These are phyloP conservation scores for Andrena fulva DNA, from an alignment of 2,888 invertebrate species.

Conservation along the genomic window DNA sequence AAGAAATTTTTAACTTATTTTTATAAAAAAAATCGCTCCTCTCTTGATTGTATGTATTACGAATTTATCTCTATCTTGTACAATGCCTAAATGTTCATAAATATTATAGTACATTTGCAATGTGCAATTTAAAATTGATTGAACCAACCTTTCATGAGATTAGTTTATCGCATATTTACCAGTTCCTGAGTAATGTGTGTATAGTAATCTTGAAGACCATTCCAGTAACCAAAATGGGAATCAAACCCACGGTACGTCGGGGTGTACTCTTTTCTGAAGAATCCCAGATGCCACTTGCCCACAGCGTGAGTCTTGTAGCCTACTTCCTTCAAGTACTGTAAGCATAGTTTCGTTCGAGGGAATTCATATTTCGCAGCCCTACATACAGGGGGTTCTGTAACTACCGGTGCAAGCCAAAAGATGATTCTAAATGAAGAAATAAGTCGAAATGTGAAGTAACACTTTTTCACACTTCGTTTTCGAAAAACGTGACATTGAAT, in stretches of 20 bases:
- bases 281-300: slow-evolving; percentile 97
- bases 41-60: no score
- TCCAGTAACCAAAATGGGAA: slow-evolving; percentile 92
- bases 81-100: no score
- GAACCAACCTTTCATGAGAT: not conserved
- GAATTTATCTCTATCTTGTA: no score
- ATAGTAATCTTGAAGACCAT: slow-evolving; percentile 92
- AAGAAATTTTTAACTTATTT: no score
- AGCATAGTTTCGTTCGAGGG: not conserved
- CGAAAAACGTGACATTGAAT: no score
- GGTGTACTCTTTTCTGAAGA: slow-evolving; percentile 89
- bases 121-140: not conserved
- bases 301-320: slow-evolving; percentile 93
- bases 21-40: no score
- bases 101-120: not conserved
- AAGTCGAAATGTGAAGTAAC: no score
- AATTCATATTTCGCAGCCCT: not conserved
- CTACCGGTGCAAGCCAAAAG: no score
- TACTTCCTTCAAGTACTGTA: slow-evolving; percentile 86
- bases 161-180: slow-evolving; percentile 80
- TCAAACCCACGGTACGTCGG: slow-evolving; percentile 93
- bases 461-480: no score
- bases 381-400: not conserved
- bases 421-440: no score
- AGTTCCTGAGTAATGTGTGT: slow-evolving; percentile 86